phyloP scores from a whole-genome alignment of 2,888 invertebrate genomes.

The Pristionchus maxplancki region DNA sequence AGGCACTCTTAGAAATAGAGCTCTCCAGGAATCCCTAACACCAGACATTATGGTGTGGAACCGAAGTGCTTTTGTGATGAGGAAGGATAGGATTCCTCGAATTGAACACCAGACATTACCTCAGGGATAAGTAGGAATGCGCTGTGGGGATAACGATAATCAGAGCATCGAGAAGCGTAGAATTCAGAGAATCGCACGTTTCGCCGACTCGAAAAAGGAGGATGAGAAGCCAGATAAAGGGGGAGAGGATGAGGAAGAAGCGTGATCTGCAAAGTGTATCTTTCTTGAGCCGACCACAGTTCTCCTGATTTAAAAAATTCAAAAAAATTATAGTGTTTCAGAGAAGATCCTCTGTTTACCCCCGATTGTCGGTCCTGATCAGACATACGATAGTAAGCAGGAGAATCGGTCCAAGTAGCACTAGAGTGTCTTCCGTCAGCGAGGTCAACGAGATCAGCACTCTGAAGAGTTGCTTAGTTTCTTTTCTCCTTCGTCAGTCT shows the following conservation, averaged over 20 bases:
- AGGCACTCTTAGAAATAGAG: no score
- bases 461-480: neutral
- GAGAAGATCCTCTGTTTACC: no score
- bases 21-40: neutral
- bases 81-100: no score
- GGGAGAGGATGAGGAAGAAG: neutral
- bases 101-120: neutral
- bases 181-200: neutral
- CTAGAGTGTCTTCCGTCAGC: neutral
- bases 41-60: no score
- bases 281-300: neutral
- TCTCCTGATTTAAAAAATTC: no score
- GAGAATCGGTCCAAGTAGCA: neutral
- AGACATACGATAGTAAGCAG: neutral
- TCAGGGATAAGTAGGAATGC: neutral
- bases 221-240: slow-evolving; percentile 5
- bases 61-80: neutral
- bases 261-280: neutral
- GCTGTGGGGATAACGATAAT: neutral
- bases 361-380: neutral
- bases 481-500: neutral
- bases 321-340: no score
- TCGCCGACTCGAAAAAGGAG: neutral
- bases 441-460: neutral
- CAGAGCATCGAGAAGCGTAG: neutral